phyloP scores from a whole-genome alignment of 2,797 vertebrate genomes.

The Ctenochaetus hawaiiensis region DNA sequence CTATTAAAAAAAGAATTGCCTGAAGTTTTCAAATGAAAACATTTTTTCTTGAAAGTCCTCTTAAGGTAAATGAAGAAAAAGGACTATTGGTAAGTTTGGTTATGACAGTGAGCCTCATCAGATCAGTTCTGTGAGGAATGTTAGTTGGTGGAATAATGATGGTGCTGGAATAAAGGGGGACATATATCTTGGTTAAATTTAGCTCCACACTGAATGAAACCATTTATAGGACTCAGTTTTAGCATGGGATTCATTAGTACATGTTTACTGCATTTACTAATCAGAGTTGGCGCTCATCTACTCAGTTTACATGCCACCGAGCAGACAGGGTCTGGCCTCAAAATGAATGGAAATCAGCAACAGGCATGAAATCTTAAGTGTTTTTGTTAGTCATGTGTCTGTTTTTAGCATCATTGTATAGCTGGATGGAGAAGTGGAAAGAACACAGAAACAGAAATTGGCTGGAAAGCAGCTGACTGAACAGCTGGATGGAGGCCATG shows the following conservation, averaged over 20 bases:
- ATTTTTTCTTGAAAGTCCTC: not conserved
- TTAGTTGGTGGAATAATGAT: not conserved
- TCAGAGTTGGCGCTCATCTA: conserved; percentile 61
- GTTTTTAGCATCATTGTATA: conserved; percentile 74
- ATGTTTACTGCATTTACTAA: conserved; percentile 68
- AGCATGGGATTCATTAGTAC: conserved; percentile 68
- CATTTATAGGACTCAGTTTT: conserved; percentile 21
- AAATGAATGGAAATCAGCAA: conserved; percentile 64
- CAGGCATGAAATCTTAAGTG: conserved; percentile 63
- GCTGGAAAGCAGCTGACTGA: conserved; percentile 38
- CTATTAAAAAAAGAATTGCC: not conserved
- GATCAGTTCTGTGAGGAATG: not conserved
- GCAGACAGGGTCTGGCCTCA: conserved; percentile 58
- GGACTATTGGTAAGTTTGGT: not conserved
- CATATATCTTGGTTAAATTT: conserved; percentile 18
- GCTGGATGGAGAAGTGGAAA: conserved; percentile 75
- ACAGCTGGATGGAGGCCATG: conserved; percentile 52
- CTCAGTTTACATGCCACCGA: conserved; percentile 59
- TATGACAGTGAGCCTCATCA: not conserved
- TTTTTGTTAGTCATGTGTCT: conserved; percentile 72
- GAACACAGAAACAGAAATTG: conserved; percentile 52
- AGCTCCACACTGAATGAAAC: conserved; percentile 16
- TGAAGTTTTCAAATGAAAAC: not conserved
- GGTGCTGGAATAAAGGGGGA: not conserved
- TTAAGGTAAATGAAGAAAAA: not conserved